Percentiles rank a stretch among this genome's conserved stretches.
phyloP scores from a whole-genome alignment of 1,140 invertebrate genomes.

The Brachionus sp. region DNA sequence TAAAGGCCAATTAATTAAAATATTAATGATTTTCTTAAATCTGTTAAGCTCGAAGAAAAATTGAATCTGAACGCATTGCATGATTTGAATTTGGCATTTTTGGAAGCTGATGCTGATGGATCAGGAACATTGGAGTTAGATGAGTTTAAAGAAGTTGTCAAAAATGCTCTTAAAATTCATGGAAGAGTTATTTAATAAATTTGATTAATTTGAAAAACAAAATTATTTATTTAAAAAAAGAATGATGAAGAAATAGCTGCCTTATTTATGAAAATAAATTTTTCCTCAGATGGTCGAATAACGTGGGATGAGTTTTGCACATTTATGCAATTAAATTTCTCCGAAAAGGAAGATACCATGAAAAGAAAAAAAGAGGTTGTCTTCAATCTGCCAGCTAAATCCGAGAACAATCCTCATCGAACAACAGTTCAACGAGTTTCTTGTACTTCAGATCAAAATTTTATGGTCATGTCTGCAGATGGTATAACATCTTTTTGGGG shows the following conservation, averaged over 20 bases:
- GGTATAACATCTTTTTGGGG: conserved; percentile 58
- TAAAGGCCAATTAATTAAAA: neutral
- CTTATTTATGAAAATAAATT: conserved; percentile 60
- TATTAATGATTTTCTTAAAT: neutral
- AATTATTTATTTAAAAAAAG: neutral
- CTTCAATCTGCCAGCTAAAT: conserved; percentile 57
- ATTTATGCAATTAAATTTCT: conserved; percentile 59
- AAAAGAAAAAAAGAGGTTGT: conserved; percentile 54
- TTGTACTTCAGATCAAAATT: conserved; percentile 54
- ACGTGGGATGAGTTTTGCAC: conserved; percentile 61
- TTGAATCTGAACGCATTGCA: conserved; percentile 57
- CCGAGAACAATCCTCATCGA: conserved; percentile 54
- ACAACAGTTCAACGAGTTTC: conserved; percentile 54
- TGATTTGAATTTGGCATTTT: conserved; percentile 55
- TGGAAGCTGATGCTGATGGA: conserved; percentile 53
- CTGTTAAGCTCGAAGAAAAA: conserved; percentile 57
- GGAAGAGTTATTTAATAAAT: conserved; percentile 9
- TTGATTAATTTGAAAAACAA: neutral
- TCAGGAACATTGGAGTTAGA: conserved; percentile 54
- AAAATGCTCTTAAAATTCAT: conserved; percentile 45
- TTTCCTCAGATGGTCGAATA: conserved; percentile 55
- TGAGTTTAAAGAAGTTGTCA: conserved; percentile 56
- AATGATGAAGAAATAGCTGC: conserved; percentile 57
- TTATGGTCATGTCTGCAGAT: conserved; percentile 58
- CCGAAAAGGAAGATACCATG: conserved; percentile 55